Evolutionary conservation across 2,888 invertebrate genomes (phyloP).

Genomic region (Amaurobius ferox): DNA sequence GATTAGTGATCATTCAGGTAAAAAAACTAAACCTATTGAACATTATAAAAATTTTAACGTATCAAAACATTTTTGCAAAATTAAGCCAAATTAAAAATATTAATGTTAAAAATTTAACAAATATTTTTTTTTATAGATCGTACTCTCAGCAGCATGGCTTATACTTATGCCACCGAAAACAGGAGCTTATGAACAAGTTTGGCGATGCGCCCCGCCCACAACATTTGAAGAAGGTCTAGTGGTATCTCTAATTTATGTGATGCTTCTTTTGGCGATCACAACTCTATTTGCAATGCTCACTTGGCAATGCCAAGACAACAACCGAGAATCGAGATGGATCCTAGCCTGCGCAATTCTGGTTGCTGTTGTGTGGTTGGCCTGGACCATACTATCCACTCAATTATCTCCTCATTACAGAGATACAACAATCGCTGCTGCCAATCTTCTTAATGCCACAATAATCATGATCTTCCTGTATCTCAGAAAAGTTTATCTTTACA

Average conservation of each 20-base stretch:
- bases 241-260: constrained; percentile 78
- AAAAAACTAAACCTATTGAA: too few relatives aligned
- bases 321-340: constrained; percentile 78
- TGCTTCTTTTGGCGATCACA: constrained; percentile 78
- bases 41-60: background rate
- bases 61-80: too few relatives aligned
- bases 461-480: constrained; percentile 78
- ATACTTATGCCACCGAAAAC: constrained; percentile 77
- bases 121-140: constrained; percentile 72
- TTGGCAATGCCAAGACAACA: constrained; percentile 77
- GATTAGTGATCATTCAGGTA: constrained; percentile 77
- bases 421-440: constrained; percentile 77
- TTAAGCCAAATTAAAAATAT: background rate
- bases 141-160: constrained; percentile 79
- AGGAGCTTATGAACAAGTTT: constrained; percentile 72
- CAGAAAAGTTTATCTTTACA: constrained; percentile 77
- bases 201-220: constrained; percentile 77
- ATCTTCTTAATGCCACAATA: constrained; percentile 78
- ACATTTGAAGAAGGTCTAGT: constrained; percentile 78
- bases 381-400: constrained; percentile 77
- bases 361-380: constrained; percentile 77
- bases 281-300: constrained; percentile 77
- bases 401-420: constrained; percentile 77
- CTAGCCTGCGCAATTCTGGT: constrained; percentile 77
- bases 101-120: background rate